Conservation (phyloP, 2,888 invertebrate genomes). For the Selenia dentaria region DNA sequence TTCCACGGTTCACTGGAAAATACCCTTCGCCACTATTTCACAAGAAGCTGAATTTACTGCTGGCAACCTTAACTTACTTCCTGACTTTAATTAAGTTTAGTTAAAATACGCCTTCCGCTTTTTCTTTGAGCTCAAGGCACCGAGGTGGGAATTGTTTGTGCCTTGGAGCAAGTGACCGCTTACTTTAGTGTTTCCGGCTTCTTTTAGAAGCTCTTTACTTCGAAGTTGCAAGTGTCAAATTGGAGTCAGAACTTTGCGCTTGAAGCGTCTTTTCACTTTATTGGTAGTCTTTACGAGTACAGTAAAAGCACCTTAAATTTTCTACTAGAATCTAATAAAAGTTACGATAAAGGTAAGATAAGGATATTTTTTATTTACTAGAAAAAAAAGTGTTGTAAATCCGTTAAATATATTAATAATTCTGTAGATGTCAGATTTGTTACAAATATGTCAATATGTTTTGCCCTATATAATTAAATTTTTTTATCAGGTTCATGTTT, state of each 20-base stretch:
- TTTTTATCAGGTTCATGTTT: no score
- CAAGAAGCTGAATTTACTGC: constrained; percentile 24
- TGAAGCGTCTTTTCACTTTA: background rate
- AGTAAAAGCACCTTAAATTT: no score
- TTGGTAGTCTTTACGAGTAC: no score
- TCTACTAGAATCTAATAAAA: no score
- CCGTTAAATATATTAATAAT: no score
- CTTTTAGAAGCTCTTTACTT: constrained; percentile 8
- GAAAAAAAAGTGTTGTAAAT: no score
- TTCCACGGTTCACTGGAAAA: constrained; percentile 8
- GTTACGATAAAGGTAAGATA: no score
- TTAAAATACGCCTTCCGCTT: constrained; percentile 23
- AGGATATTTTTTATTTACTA: no score
- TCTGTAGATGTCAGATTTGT: no score
- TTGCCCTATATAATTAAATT: no score
- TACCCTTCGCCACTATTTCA: constrained; percentile 22
- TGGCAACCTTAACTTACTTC: constrained; percentile 21
- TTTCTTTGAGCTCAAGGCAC: constrained; percentile 20
- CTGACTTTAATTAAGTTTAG: constrained; percentile 28
- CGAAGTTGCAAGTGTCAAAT: constrained; percentile 2
- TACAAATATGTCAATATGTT: no score
- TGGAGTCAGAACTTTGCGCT: background rate
- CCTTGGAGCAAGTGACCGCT: constrained; percentile 16
- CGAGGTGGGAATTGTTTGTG: constrained; percentile 21
- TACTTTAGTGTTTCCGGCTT: constrained; percentile 18